A percentile compares a stretch with the other conserved stretches of the same genome.
Evolutionary conservation across 1,140 invertebrate genomes (phyloP).

Genomic region (Coelopa frigida): DNA sequence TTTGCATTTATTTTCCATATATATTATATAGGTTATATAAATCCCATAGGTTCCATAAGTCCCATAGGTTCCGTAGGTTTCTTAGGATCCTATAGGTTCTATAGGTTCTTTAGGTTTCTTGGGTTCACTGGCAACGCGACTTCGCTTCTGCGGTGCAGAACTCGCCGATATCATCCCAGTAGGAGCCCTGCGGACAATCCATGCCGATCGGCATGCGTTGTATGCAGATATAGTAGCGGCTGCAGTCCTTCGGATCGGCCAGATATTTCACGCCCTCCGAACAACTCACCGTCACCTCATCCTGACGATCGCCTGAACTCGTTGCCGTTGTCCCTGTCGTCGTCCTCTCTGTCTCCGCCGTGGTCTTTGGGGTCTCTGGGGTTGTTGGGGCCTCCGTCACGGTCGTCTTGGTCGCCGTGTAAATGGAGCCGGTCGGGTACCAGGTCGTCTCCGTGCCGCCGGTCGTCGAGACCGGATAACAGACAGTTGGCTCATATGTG

Average conservation of each 20-base stretch:
- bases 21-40: too few relatives aligned
- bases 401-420: background rate
- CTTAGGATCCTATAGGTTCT: too few relatives aligned
- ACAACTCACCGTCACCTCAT: conserved; percentile 20
- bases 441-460: conserved; percentile 10
- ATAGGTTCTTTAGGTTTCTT: too few relatives aligned
- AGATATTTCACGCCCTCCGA: conserved; percentile 29
- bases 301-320: conserved; percentile 12
- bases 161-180: conserved; percentile 29
- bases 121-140: conserved; percentile 28
- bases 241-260: conserved; percentile 29
- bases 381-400: background rate
- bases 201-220: conserved; percentile 32
- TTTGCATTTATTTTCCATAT: too few relatives aligned
- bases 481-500: conserved; percentile 21
- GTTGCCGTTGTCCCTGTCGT: background rate
- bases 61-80: too few relatives aligned
- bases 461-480: conserved; percentile 24
- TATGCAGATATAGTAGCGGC: conserved; percentile 40
- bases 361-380: background rate
- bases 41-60: too few relatives aligned
- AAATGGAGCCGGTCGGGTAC: conserved; percentile 2
- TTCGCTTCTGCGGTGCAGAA: conserved; percentile 32
- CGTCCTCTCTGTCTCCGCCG: background rate
- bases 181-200: conserved; percentile 30